Evolutionary conservation across 2,888 invertebrate genomes (phyloP), one percentile per base, ranked within the genome.

Genomic region (Ptycholaimellus sp.): DNA sequence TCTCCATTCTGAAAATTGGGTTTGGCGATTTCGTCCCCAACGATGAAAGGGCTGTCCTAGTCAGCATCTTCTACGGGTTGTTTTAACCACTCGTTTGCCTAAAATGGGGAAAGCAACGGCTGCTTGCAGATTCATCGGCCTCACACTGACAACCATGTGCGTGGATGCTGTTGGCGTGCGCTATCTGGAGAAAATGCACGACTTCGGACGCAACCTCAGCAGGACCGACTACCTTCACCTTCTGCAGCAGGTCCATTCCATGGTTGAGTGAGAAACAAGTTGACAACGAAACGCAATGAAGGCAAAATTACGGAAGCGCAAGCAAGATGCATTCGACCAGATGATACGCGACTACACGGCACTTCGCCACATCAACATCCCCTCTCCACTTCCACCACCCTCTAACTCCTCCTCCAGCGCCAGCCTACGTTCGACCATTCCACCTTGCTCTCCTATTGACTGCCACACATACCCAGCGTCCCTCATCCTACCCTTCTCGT

Each of bases 81-180:
- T n/a, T n/a, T n/a, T n/a, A n/a, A n/a, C n/a, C n/a, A n/a, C n/a
- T n/a, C n/a, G n/a, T n/a, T n/a, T n/a, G n/a, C n/a, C n/a, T n/a
- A n/a, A n/a, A n/a, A n/a, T n/a, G n/a, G n/a, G n/a, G n/a, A n/a
- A n/a, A n/a, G n/a, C n/a, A n/a, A n/a, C n/a, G n/a, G n/a, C n/a
- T n/a, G n/a, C n/a, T n/a, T n/a, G n/a, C 29, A 40, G 36, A 16
- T 32, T 37, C 9, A 16, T 40, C 25, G 40, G 40, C 17, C 27
- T 40, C 30, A 37, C 28, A 7, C 14, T 40, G 5, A 20, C 40
- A 16, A 40, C 40, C 3, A 40, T 40, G 40, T 40, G 40, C 31
- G 27, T 40, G 5, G 40, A 40, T 34, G 28, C 30, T 3, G 37
- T 33, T 2, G 40, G 40, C 20, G 27, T 30, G n/a, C 33, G 34